Evolutionary conservation across 2,113 vertebrate species (phyloP).

Genomic region (Canis aureus): DNA sequence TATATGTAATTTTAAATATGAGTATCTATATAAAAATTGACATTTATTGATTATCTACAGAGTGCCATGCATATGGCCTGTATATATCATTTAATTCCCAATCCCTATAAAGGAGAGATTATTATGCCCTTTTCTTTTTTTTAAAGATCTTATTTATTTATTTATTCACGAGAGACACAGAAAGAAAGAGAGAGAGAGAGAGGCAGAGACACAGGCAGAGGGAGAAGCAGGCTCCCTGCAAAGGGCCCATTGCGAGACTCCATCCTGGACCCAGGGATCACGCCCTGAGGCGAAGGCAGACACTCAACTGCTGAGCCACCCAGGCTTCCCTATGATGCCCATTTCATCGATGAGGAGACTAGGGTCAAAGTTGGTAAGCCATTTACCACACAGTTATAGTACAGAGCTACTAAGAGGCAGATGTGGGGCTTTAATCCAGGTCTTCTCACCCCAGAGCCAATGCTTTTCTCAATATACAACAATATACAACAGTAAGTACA

Average conservation of each 20-base stretch:
- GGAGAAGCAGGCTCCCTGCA: too few species aligned
- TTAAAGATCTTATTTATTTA: too few species aligned
- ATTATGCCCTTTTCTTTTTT: not conserved
- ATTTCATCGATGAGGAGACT: constrained; percentile 43
- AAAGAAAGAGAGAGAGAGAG: too few species aligned
- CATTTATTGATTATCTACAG: not conserved
- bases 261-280: too few species aligned
- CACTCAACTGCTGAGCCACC: too few species aligned
- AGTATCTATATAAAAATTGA: not conserved
- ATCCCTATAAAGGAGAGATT: not conserved
- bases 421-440: not conserved
- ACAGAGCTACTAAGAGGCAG: not conserved
- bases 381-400: not conserved
- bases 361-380: not conserved
- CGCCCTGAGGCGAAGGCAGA: too few species aligned
- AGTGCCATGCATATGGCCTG: not conserved
- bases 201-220: too few species aligned
- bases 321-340: too few species aligned
- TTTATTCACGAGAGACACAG: too few species aligned
- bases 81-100: not conserved
- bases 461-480: not conserved
- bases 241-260: too few species aligned
- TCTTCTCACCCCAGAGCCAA: constrained; percentile 22
- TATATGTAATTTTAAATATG: constrained; percentile 21
- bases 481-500: not conserved